Base-by-base conservation (phyloP, 2,888 invertebrate genomes). In the Tetanocera ferruginea region DNA sequence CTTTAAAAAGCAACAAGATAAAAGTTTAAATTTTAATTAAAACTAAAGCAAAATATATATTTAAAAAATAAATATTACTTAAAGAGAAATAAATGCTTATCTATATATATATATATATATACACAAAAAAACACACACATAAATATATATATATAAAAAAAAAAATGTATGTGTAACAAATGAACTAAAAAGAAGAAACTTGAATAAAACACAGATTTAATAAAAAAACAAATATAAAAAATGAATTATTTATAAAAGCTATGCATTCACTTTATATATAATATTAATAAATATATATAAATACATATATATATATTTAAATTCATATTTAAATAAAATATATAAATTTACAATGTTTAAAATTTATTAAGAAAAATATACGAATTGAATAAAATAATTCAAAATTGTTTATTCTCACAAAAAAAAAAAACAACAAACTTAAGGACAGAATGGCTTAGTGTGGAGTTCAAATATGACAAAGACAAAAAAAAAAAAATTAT, bases 301-400 rank as follows among this genome's bases (percentile, higher is more conserved):
- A 57, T 74, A n/a, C 72, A 82, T 80, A 76, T 76, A 75, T 80
- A 81, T 78, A 80, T 76, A 66, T 66, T 70, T 69, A 77, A 78
- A 79, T 70, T 52, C 52, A 78, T 67, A 80, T 49, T 60, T 73
- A n/a, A 55, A 79, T 57, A 71, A 76, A 77, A 76, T 64, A 77
- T 64, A 69, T 80, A 77, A 74, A 79, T 80, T 78, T 78, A 78
- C 78, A 79, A 77, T 78, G 77, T 72, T 79, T 79, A 67, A 74
- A 78, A 80, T 72, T 62, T 72, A 74, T 25, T 72, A 76, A 43
- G 34, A 66, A 66, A 14, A 78, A 76, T 70, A 62, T 72, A 55
- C 37, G 66, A 71, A 78, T 69, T 66, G 37, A 77, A 77, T 70
- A 49, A 49, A 64, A 76, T 52, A 31, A 57, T 74, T 62, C 31